Evolutionary conservation across 2,113 vertebrate species (phyloP), one percentile per base, ranked within the genome.

Genomic region (Origma solitaria): DNA sequence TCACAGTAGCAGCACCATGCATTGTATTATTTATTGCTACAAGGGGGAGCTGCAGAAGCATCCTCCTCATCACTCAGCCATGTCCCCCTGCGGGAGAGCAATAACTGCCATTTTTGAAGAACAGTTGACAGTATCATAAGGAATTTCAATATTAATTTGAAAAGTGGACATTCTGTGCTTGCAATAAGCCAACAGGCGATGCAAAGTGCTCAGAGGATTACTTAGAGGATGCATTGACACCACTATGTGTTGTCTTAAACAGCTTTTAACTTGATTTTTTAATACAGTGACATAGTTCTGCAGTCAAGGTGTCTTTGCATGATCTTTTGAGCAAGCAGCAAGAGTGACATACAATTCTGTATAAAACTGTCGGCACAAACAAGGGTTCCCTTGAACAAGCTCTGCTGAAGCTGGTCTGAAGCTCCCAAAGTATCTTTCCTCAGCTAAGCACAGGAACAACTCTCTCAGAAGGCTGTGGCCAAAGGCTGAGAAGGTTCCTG

Each of bases 21-120:
- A 57, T 31, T 69, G 30, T 64, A 40, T 73, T 76, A 76, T 88
- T 91, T 75, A 81, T 86, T 83, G 68, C 38, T 54, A 51, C 0
- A 6, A 60, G 47, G 22, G 65, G 56, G 58, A 95, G 66, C 58
- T 85, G 54, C 70, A 95, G 75, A 69, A 84, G 23, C 70, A 82
- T 84, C 86, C 51, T 88, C 49, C 42, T 82, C 75, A 66, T 92
- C 33, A 5, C 70, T 80, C 54, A 86, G 51, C 50, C 50, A 7
- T 40, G 42, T 38, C 20, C 56, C 68, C 50, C 15, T 11, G 10
- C 0, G 7, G 38, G 35, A 86, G 9, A 78, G 62, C 47, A 94
- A 31, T 83, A 88, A 88, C 45, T 83, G 64, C 64, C 68, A 24
- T 3, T 31, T 70, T 81, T 93, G 87, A 86, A 88, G 86, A 86